phyloP scores from a whole-genome alignment of 2,113 vertebrate species.

The Cebidichthys violaceus region DNA sequence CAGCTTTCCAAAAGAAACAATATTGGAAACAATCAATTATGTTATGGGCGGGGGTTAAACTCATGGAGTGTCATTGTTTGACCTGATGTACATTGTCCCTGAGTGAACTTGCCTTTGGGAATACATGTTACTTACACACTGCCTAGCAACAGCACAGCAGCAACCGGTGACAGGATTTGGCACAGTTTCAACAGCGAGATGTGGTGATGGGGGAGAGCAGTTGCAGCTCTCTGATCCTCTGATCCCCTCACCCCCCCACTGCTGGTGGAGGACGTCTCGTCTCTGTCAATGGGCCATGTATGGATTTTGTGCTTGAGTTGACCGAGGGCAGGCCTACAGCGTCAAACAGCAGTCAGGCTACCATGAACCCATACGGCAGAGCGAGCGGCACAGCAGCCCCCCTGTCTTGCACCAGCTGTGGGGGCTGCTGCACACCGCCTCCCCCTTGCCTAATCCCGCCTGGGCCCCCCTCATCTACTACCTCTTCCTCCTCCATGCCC shows the following conservation, averaged over 20 bases:
- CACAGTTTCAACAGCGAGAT: conserved; percentile 55
- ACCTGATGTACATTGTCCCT: conserved; percentile 58
- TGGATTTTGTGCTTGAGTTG: conserved; percentile 82
- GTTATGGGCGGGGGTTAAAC: conserved; percentile 21
- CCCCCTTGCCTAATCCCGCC: conserved; percentile 71
- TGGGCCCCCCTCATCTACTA: conserved; percentile 60
- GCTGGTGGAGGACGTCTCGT: conserved; percentile 68
- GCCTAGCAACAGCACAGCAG: conserved; percentile 59
- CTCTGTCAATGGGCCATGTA: conserved; percentile 79
- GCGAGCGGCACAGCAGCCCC: conserved; percentile 73
- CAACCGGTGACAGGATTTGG: conserved; percentile 60
- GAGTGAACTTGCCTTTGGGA: conserved; percentile 68
- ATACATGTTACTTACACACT: conserved; percentile 67
- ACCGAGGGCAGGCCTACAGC: conserved; percentile 75
- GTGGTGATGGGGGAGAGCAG: conserved; percentile 64
- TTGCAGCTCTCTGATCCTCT: conserved; percentile 60
- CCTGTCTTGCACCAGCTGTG: conserved; percentile 82
- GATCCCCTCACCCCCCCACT: conserved; percentile 54
- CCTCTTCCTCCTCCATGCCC: conserved; percentile 67
- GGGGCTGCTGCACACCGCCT: conserved; percentile 81
- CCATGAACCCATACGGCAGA: conserved; percentile 83
- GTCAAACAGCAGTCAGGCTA: conserved; percentile 70
- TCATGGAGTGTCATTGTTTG: conserved; percentile 55
- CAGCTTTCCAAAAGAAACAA: conserved; percentile 38
- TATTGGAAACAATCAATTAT: conserved; percentile 32